Evolutionary conservation across 2,888 invertebrate genomes (phyloP).

Genomic region (Electrophaes corylata): DNA sequence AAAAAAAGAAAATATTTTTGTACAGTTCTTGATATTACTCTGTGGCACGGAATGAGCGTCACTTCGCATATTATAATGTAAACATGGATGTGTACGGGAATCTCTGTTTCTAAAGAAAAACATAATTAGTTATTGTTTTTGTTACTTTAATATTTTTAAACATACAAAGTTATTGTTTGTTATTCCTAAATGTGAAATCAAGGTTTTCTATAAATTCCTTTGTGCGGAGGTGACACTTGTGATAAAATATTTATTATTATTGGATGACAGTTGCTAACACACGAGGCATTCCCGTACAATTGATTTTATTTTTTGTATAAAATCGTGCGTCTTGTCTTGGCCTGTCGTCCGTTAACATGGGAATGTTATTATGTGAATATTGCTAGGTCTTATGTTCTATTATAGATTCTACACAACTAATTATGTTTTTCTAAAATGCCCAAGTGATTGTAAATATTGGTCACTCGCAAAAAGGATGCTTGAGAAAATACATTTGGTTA

Average conservation of each 20-base stretch:
- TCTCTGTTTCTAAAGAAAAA: constrained; percentile 79
- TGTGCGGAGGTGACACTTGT: constrained; percentile 65
- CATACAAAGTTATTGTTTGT: constrained; percentile 45
- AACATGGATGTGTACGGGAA: constrained; percentile 83
- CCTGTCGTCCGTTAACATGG: constrained; percentile 80
- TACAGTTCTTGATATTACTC: constrained; percentile 67
- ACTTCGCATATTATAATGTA: constrained; percentile 58
- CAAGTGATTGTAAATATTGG: constrained; percentile 70
- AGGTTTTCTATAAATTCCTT: constrained; percentile 59
- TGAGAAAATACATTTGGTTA: constrained; percentile 40
- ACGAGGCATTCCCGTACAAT: constrained; percentile 78
- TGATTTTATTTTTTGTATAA: constrained; percentile 83
- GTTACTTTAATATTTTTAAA: constrained; percentile 39
- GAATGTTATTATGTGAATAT: constrained; percentile 75
- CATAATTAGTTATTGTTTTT: constrained; percentile 71
- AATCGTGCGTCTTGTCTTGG: constrained; percentile 83
- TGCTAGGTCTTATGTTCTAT: constrained; percentile 66
- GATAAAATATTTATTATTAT: constrained; percentile 78
- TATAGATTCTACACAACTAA: constrained; percentile 65
- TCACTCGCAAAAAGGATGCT: constrained; percentile 70
- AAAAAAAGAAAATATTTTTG: constrained; percentile 62
- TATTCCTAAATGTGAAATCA: constrained; percentile 45
- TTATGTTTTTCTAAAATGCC: constrained; percentile 77
- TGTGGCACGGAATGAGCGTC: constrained; percentile 65
- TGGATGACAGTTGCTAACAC: constrained; percentile 83